Evolutionary conservation across 2,113 vertebrate genomes (phyloP).

Genomic region (Channa maculata): DNA sequence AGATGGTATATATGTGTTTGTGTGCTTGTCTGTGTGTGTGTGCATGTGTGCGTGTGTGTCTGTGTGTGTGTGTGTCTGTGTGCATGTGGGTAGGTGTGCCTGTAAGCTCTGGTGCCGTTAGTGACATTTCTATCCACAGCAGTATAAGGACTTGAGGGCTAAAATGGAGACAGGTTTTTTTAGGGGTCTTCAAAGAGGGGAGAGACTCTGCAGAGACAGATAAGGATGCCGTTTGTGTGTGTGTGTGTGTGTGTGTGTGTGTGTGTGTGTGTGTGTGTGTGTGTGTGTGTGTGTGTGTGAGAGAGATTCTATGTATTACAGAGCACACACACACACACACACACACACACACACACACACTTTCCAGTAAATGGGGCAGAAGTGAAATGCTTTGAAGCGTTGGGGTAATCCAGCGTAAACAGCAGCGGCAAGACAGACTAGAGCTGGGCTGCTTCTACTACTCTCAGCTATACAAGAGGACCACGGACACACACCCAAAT

Average conservation of each 20-base stretch:
- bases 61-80: constrained; percentile 34
- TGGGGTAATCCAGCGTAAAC: constrained; percentile 85
- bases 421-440: constrained; percentile 73
- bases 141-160: constrained; percentile 67
- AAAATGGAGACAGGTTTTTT: constrained; percentile 72
- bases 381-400: constrained; percentile 85
- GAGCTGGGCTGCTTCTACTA: constrained; percentile 64
- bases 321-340: constrained; percentile 9
- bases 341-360: constrained; percentile 38
- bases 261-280: constrained; percentile 14
- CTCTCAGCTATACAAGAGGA: constrained; percentile 55
- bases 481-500: constrained; percentile 31
- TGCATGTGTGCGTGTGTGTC: constrained; percentile 8
- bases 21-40: constrained; percentile 6
- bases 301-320: no score
- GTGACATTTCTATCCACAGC: constrained; percentile 69
- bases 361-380: constrained; percentile 84
- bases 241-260: constrained; percentile 19
- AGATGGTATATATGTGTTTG: constrained; percentile 35
- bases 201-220: constrained; percentile 72
- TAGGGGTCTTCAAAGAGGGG: constrained; percentile 70
- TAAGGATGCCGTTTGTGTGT: constrained; percentile 62
- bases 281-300: constrained; percentile 31
- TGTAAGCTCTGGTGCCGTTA: constrained; percentile 49
- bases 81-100: constrained; percentile 26